Evolutionary conservation across 2,888 invertebrate genomes (phyloP), one percentile per base, ranked within the genome.

Genomic region (Listrodromus nycthemerus): DNA sequence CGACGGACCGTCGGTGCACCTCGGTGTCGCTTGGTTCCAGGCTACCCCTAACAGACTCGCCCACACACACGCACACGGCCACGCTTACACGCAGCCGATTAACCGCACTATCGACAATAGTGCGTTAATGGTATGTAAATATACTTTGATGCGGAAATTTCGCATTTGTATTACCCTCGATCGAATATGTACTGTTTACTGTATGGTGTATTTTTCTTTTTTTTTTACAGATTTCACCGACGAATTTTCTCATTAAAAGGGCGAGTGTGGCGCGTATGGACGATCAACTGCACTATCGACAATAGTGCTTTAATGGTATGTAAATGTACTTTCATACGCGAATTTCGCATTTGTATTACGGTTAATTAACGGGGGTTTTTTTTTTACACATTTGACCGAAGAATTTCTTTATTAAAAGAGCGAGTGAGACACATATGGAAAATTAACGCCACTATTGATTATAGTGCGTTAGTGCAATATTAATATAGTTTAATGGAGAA

Each of bases 11-110:
- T 55, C 55, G 55, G 67, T 67, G 41, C 52, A 37, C 41, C 66
- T 67, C 67, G 76, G 67, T 76, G 76, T 67, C 67, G 76, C 76
- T 76, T 67, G 67, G 55, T 73, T 76, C 70, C 70, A 70, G 70
- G 52, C 55, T 70, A 33, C 55, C 55, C 24, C 55, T 10, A 24
- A 55, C 37, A 30, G 7, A 55, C 55, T 13, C 41, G 16, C 16
- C 0, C 16, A 16, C 41, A 16, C 41, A 3, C 41, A 16, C 41
- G 3, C 41, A 16, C 41, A 41, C 41, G 16, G 16, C 13, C 16
- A 41, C 41, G 3, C 41, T 41, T 16, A 41, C 41, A 41, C 41
- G 41, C 41, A 13, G 41, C 55, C 19, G 55, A 55, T 55, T 55
- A 55, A 55, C 55, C 24, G 55, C 55, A 55, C 41, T 41, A 41